Percentiles rank a stretch among this genome's conserved stretches.
Evolutionary conservation across 2,113 vertebrate genomes (phyloP).

Genomic region (Rhipidura dahli): DNA sequence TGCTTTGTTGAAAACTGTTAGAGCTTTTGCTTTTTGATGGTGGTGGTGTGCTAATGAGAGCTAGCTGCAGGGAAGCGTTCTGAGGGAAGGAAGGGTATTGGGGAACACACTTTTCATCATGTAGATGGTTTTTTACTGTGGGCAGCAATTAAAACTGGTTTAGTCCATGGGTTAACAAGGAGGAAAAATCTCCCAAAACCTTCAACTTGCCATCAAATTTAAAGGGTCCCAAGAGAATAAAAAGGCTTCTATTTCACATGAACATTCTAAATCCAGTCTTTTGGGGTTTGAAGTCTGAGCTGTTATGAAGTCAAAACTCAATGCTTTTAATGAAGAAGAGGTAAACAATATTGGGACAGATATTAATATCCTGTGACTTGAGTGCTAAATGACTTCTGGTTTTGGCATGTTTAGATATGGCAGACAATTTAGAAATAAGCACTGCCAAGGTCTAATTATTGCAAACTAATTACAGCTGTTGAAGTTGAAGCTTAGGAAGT

Average conservation of each 20-base stretch:
- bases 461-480: constrained; percentile 36
- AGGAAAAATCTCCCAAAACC: background rate
- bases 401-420: background rate
- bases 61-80: background rate
- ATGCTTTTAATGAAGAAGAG: background rate
- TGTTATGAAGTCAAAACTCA: background rate
- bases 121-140: background rate
- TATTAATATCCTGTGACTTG: background rate
- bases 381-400: background rate
- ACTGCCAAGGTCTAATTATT: constrained; percentile 12
- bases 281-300: background rate
- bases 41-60: background rate
- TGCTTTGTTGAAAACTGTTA: background rate
- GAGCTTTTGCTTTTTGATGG: background rate
- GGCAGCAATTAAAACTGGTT: background rate
- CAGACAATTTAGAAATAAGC: constrained; percentile 9
- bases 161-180: background rate
- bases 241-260: background rate
- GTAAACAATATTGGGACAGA: background rate
- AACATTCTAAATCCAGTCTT: background rate
- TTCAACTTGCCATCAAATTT: background rate
- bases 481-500: constrained; percentile 2
- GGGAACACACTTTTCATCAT: background rate
- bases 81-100: background rate
- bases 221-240: background rate